Conservation (phyloP, 2,113 vertebrate species). For the Illadopsis cleaveri region DNA sequence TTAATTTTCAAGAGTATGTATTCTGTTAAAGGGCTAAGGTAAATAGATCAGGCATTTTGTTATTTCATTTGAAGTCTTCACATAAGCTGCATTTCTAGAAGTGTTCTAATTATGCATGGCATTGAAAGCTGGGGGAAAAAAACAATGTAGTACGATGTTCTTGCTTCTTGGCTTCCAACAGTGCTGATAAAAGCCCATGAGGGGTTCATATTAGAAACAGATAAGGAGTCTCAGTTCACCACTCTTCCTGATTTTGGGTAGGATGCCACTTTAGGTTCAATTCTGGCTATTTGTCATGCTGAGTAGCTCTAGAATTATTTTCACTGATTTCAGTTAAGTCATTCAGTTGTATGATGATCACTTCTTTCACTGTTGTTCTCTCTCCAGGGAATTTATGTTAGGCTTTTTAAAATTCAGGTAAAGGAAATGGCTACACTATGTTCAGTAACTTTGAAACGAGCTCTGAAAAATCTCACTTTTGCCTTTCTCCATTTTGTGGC, state of each 20-base stretch:
- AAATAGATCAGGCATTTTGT: neutral
- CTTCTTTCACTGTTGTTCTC: neutral
- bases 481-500: neutral
- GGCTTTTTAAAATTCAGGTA: neutral
- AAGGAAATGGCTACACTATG: neutral
- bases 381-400: neutral
- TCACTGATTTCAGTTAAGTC: neutral
- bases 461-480: neutral
- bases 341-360: neutral
- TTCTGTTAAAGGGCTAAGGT: neutral
- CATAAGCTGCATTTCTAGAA: neutral
- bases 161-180: neutral
- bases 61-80: neutral
- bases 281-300: neutral
- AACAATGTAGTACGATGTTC: neutral
- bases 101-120: neutral
- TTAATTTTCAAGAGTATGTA: neutral
- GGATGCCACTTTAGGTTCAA: neutral
- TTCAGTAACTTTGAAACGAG: neutral
- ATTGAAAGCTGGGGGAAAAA: neutral
- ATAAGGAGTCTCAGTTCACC: neutral
- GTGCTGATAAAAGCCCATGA: neutral
- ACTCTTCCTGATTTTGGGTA: neutral
- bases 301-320: neutral
- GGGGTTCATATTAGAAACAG: neutral